These are phyloP conservation scores for Heliconius ethilla DNA, from an alignment of 2,888 invertebrate genomes.

Conservation along the genomic window DNA sequence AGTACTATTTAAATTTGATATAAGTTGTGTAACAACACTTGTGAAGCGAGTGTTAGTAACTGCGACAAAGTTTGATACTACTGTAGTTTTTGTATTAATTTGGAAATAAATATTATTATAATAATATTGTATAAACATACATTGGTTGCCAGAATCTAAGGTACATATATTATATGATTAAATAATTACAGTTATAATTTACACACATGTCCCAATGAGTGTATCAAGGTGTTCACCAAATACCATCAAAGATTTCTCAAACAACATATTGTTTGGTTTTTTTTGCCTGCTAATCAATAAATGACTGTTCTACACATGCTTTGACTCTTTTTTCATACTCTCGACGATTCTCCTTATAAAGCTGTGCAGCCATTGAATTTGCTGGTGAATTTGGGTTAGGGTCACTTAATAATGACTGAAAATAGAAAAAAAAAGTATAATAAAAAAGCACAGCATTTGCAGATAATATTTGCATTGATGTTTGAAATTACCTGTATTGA, in stretches of 20 bases:
- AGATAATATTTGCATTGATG: not conserved
- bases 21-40: not conserved
- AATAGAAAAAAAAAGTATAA: constrained; percentile 58
- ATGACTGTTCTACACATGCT: constrained; percentile 99
- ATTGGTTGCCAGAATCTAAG: constrained; percentile 40
- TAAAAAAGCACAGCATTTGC: not conserved
- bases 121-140: constrained; percentile 28
- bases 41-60: not conserved
- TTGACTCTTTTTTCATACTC: constrained; percentile 99
- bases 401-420: constrained; percentile 99
- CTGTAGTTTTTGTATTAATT: not conserved
- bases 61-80: not conserved
- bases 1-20: not conserved
- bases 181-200: constrained; percentile 50
- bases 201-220: constrained; percentile 71
- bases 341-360: constrained; percentile 99
- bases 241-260: constrained; percentile 54
- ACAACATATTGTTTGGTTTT: constrained; percentile 53
- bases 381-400: constrained; percentile 99
- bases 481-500: constrained; percentile 94
- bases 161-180: constrained; percentile 51
- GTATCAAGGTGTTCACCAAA: constrained; percentile 61
- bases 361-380: constrained; percentile 99
- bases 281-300: constrained; percentile 90
- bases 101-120: not conserved